A percentile compares a stretch with the other conserved stretches of the same genome.
phyloP scores from a whole-genome alignment of 1,140 invertebrate species.

The Apis cerana region DNA sequence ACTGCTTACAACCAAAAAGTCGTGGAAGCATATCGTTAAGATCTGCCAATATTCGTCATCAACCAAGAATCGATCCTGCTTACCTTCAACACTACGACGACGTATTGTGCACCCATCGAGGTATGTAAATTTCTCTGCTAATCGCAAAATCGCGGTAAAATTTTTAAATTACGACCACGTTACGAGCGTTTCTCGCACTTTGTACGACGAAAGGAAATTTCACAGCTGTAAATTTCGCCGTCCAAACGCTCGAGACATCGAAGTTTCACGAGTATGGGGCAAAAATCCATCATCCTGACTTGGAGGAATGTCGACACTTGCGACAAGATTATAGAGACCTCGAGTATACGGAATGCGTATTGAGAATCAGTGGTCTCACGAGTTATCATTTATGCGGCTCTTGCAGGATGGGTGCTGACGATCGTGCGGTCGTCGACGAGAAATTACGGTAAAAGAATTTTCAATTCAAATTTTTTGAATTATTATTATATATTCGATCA shows the following conservation, averaged over 20 bases:
- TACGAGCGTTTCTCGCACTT: not conserved
- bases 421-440: constrained; percentile 82
- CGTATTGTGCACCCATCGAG: constrained; percentile 84
- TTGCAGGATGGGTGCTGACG: constrained; percentile 83
- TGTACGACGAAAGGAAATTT: not conserved
- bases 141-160: too few species aligned
- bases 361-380: constrained; percentile 84
- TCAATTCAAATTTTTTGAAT: too few species aligned
- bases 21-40: constrained; percentile 84
- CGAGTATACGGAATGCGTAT: constrained; percentile 85
- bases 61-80: constrained; percentile 89
- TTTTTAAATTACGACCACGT: not conserved
- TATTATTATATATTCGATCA: too few species aligned
- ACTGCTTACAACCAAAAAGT: constrained; percentile 86
- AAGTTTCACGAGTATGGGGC: constrained; percentile 84
- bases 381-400: constrained; percentile 87
- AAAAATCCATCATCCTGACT: constrained; percentile 84
- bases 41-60: constrained; percentile 82
- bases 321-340: constrained; percentile 78
- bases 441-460: constrained; percentile 79
- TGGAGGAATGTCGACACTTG: constrained; percentile 82
- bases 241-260: constrained; percentile 82
- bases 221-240: constrained; percentile 83
- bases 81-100: constrained; percentile 85
- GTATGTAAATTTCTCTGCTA: constrained; percentile 69